Percentiles rank a stretch among this genome's conserved stretches.
Conservation (phyloP, 2,888 invertebrate species). For the Tuta absoluta region DNA sequence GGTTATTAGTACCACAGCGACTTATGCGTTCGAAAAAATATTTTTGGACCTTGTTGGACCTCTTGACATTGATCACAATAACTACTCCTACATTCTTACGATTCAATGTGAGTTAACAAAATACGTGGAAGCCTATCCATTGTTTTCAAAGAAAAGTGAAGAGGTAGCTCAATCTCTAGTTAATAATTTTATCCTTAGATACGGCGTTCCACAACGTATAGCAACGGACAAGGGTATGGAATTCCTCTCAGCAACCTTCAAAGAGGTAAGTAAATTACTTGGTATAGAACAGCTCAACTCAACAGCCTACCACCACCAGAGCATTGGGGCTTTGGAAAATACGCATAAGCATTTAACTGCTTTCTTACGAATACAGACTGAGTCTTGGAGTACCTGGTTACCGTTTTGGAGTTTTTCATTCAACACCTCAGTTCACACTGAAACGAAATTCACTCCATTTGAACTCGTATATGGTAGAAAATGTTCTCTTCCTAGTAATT, state of each 20-base stretch:
- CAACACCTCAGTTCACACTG: no score
- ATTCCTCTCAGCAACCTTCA: slow-evolving; percentile 30
- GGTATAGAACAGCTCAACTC: slow-evolving; percentile 32
- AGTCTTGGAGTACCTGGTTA: no score
- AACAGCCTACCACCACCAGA: slow-evolving; percentile 35
- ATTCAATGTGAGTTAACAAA: slow-evolving; percentile 25
- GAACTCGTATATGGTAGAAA: no score
- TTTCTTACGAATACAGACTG: no score
- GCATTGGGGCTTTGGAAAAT: slow-evolving; percentile 26
- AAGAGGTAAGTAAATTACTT: slow-evolving; percentile 35
- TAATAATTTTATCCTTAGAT: slow-evolving; percentile 31
- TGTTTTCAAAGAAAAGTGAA: slow-evolving; percentile 24
- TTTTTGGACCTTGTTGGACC: slow-evolving; percentile 29
- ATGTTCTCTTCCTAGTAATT: no score
- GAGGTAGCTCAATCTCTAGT: slow-evolving; percentile 30
- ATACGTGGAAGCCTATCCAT: slow-evolving; percentile 31
- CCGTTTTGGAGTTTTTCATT: no score
- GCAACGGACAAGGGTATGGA: slow-evolving; percentile 33
- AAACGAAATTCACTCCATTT: no score
- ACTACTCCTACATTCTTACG: slow-evolving; percentile 22
- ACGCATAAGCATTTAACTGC: no score
- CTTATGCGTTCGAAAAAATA: slow-evolving; percentile 30
- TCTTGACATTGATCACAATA: slow-evolving; percentile 17
- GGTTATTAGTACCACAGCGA: slow-evolving; percentile 26
- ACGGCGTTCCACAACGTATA: slow-evolving; percentile 31